These are phyloP conservation scores for Lynx canadensis DNA, from an alignment of 2,113 vertebrate genomes.

Conservation along the genomic window DNA sequence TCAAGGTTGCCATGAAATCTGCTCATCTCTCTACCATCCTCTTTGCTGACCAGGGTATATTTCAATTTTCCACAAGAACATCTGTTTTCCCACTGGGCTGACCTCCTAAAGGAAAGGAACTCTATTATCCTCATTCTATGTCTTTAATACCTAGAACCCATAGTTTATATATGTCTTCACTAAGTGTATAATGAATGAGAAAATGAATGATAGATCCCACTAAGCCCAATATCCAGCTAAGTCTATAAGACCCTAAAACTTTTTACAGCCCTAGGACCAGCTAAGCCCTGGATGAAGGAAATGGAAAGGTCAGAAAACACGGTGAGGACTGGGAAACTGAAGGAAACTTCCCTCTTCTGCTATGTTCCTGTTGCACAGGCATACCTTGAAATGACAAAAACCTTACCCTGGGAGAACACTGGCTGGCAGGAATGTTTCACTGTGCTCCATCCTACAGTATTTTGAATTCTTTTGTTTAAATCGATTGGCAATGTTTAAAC, in stretches of 20 bases:
- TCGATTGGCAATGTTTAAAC: slow-evolving; percentile 66
- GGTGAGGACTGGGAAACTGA: rapidly evolving
- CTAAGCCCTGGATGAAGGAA: not conserved
- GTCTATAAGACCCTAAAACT: not conserved
- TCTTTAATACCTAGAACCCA: not conserved
- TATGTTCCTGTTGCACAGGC: not conserved
- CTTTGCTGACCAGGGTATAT: not conserved
- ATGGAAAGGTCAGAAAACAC: not conserved
- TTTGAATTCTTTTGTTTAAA: slow-evolving; percentile 70
- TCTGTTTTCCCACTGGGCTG: not conserved
- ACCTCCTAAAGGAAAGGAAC: not conserved
- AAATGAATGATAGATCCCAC: not conserved
- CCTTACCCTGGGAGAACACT: not conserved
- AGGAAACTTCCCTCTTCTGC: not conserved
- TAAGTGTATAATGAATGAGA: not conserved
- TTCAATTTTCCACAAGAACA: not conserved
- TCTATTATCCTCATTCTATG: not conserved
- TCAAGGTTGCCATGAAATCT: not conserved
- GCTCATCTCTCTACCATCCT: not conserved
- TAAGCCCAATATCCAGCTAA: not conserved
- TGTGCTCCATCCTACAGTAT: not conserved
- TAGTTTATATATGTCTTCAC: not conserved
- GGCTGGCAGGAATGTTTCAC: slow-evolving; percentile 39
- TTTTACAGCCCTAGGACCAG: not conserved
- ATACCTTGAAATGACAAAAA: not conserved